Conservation (phyloP, 2,113 vertebrate genomes). For the Ophthalmolycus amberensis region DNA sequence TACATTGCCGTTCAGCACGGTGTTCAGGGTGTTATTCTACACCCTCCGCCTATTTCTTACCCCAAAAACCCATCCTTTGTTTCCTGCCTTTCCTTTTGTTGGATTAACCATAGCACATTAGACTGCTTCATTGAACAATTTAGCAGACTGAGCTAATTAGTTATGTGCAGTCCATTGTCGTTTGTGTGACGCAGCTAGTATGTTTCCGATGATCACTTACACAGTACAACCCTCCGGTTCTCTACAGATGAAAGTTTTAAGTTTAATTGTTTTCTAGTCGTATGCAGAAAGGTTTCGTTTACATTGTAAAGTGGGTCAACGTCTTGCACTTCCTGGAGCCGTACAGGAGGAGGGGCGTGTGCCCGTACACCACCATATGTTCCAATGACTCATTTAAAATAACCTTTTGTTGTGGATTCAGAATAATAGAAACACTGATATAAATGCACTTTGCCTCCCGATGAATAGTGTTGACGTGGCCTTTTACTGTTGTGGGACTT, state of each 20-base stretch:
- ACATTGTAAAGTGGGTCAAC: constrained; percentile 40
- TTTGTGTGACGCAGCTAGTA: constrained; percentile 10
- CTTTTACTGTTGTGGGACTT: neutral
- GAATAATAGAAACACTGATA: neutral
- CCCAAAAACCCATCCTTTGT: constrained; percentile 39
- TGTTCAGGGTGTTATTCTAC: constrained; percentile 22
- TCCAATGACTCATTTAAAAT: neutral
- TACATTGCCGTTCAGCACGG: neutral
- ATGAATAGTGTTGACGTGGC: neutral
- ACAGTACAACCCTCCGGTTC: neutral
- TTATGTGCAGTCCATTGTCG: constrained; percentile 43
- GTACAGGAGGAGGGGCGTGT: constrained; percentile 2
- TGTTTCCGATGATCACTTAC: neutral
- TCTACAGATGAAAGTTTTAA: neutral
- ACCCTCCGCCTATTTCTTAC: constrained; percentile 11
- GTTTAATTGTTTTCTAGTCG: neutral
- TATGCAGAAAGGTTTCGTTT: neutral
- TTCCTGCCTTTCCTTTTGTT: constrained; percentile 37
- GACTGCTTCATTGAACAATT: constrained; percentile 28
- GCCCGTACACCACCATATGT: constrained; percentile 1
- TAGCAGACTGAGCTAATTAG: constrained; percentile 58
- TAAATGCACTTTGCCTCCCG: neutral
- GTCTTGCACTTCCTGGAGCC: neutral
- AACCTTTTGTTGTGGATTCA: neutral
- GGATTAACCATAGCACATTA: constrained; percentile 38